phyloP scores from a whole-genome alignment of 2,888 invertebrate species.

The Julus scandinavius region DNA sequence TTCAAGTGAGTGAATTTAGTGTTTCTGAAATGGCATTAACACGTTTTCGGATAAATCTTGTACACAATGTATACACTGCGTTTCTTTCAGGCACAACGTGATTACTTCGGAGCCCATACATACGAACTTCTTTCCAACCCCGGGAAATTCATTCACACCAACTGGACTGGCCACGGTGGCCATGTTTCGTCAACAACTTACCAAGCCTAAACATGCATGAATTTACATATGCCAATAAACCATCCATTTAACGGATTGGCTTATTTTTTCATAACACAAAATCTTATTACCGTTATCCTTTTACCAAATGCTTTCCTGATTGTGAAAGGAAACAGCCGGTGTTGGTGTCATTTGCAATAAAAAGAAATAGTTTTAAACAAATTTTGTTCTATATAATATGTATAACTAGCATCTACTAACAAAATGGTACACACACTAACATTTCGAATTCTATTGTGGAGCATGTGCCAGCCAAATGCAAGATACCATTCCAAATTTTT shows the following conservation, averaged over 20 bases:
- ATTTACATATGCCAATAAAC: background rate
- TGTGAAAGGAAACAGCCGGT: background rate
- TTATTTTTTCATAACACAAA: background rate
- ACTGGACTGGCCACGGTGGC: constrained; percentile 99
- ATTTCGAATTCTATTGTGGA: background rate
- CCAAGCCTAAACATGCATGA: constrained; percentile 71
- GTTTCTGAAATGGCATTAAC: background rate
- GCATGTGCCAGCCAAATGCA: background rate
- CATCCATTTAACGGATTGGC: background rate
- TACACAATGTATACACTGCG: constrained; percentile 12
- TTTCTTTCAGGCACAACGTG: constrained; percentile 83
- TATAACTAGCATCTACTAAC: no score
- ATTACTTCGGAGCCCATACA: constrained; percentile 99
- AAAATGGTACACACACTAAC: no score
- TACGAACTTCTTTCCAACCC: constrained; percentile 89
- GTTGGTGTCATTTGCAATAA: constrained; percentile 11
- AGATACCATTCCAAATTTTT: background rate
- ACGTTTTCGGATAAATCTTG: background rate
- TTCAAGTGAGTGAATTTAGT: constrained; percentile 76
- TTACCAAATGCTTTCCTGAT: background rate
- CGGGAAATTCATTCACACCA: constrained; percentile 93
- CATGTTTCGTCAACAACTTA: constrained; percentile 95
- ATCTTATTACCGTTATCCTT: background rate
- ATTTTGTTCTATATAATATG: background rate
- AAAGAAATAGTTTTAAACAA: background rate